Evolutionary conservation across 1,140 invertebrate species (phyloP), one percentile per base, ranked within the genome.

Genomic region (Trissolcus basalis): DNA sequence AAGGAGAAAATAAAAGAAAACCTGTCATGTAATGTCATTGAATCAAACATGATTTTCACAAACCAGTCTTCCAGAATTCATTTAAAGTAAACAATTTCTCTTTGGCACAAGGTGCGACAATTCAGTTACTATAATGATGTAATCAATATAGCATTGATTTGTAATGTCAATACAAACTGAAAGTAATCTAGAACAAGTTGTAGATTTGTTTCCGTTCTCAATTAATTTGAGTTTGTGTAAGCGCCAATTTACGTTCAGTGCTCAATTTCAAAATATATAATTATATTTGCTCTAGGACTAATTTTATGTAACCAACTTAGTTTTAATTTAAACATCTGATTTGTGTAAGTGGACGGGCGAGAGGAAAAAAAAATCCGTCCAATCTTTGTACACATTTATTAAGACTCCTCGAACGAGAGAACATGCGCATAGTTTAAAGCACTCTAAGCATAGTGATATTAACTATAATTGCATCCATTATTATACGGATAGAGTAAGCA

Each of bases 371-470:
- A 35, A 16, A 35, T 49, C 45, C 12, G 13, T 47, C 44, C 51
- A 7, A 51, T 3, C 8, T 16, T 49, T 65, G 19, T 2, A 15
- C 6, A 60, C 19, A 39, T 10, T n/a, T 45, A 49, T 48, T 7
- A 61, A 55, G 47, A 74, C 71, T 71, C 36, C 27, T 13, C n/a
- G 15, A 44, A 49, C 6, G 56, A 67, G 51, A 50, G 35, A 67
- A 36, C 11, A 14, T 12, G 50, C 15, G 51, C 15, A 50, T 61
- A 68, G 72, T 75, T 75, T 75, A 75, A 76, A 76, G 73, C 73
- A 76, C 73, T 76, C 73, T 76, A 76, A 76, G 7, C 49, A 75
- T 76, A 65, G 73, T 76, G 65, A 76, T 76, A 76, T 70, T 76
- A 76, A 76, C 73, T 67, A 70, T 76, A 76, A 76, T 65, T 65